Evolutionary conservation across 2,113 vertebrate species (phyloP).

Genomic region (Loxodonta africana): DNA sequence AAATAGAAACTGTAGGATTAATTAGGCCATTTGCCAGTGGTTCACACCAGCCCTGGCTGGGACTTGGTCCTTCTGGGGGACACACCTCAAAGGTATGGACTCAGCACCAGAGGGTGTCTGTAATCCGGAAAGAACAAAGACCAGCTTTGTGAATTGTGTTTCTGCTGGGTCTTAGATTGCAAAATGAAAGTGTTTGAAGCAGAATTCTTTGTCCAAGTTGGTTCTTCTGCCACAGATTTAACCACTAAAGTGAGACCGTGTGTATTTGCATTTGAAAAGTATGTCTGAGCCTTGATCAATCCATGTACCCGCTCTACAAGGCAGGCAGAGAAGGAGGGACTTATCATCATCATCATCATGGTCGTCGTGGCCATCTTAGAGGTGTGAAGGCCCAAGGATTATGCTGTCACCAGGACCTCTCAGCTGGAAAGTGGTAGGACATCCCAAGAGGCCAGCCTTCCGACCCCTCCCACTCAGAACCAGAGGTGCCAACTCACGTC

Average conservation of each 20-base stretch:
- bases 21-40: not conserved
- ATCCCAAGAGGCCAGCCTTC: not conserved
- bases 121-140: not conserved
- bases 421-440: not conserved
- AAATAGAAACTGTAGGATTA: not conserved
- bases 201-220: not conserved
- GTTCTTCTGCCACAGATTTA: constrained; percentile 20
- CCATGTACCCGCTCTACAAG: not conserved
- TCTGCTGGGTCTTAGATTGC: not conserved
- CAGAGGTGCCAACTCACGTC: not conserved
- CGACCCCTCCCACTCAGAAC: not conserved
- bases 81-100: not conserved
- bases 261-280: constrained; percentile 7
- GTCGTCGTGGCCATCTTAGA: not conserved
- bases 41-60: not conserved
- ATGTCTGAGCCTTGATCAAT: not conserved
- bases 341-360: not conserved
- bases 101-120: not conserved
- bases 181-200: not conserved
- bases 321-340: not conserved
- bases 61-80: not conserved
- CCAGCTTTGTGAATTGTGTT: not conserved
- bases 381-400: not conserved
- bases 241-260: not conserved
- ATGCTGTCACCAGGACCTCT: rapidly evolving